Evolutionary conservation across 2,113 vertebrate species (phyloP).

Genomic region (Dryoscopus gambensis): DNA sequence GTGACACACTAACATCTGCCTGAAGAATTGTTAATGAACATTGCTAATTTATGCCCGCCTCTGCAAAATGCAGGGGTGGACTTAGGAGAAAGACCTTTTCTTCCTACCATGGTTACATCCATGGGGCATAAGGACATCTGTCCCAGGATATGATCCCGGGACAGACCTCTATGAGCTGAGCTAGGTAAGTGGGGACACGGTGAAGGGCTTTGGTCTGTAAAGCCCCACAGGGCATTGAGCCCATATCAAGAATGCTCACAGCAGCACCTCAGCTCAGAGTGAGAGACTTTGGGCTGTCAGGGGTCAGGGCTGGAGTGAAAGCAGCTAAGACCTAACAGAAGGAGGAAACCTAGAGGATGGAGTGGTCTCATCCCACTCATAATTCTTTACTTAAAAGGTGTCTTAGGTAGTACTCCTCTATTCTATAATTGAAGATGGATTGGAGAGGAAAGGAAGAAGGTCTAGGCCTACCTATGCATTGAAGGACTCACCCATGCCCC

Average conservation of each 20-base stretch:
- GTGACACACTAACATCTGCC: background rate
- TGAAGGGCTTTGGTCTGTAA: background rate
- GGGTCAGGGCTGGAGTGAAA: background rate
- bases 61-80: background rate
- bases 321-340: background rate
- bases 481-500: background rate
- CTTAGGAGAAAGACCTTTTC: background rate
- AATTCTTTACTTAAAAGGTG: background rate
- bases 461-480: background rate
- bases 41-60: background rate
- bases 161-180: background rate
- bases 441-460: background rate
- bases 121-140: background rate
- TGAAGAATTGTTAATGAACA: background rate
- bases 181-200: background rate
- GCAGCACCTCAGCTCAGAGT: background rate
- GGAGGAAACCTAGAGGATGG: background rate
- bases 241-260: background rate
- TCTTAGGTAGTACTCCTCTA: background rate
- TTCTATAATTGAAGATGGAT: background rate
- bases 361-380: background rate
- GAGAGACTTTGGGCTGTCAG: background rate
- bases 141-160: background rate
- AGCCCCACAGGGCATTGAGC: background rate
- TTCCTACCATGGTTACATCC: background rate